These are phyloP conservation scores for Echinometra lucunter DNA, from an alignment of 53 echinoderm and acorn worm genomes.

Conservation along the genomic window DNA sequence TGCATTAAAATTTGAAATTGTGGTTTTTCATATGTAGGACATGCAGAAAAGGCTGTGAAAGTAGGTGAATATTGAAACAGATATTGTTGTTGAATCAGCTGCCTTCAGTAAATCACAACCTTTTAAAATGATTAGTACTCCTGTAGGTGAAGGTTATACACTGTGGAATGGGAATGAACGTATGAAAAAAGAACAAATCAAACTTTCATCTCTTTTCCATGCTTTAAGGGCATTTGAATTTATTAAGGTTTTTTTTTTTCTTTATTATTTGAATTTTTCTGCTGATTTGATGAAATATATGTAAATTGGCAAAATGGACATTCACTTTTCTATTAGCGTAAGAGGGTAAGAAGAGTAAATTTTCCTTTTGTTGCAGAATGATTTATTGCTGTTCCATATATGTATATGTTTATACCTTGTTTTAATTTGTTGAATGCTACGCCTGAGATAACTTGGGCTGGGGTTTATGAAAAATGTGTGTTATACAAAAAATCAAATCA, in stretches of 20 bases:
- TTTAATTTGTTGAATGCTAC: not conserved
- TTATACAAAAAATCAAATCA: no score
- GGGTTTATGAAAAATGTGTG: no score
- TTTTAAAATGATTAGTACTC: not conserved
- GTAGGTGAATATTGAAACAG: not conserved
- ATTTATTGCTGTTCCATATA: not conserved
- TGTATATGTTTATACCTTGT: not conserved
- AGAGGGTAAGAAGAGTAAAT: not conserved
- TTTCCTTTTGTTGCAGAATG: not conserved
- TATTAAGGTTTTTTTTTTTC: no score
- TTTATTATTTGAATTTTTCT: no score
- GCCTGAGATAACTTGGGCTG: no score
- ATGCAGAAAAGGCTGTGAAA: not conserved
- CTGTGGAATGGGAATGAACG: not conserved
- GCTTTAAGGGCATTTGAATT: not conserved
- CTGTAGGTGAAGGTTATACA: not conserved
- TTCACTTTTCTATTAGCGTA: no score
- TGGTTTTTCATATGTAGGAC: not conserved
- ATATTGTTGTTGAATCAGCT: not conserved
- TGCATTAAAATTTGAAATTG: conserved; percentile 13
- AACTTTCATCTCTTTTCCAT: not conserved
- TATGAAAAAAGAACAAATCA: not conserved
- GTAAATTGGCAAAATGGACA: not conserved
- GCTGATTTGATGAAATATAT: not conserved
- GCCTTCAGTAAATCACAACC: not conserved